Evolutionary conservation across 1,140 invertebrate genomes (phyloP), one percentile per base, ranked within the genome.

Genomic region (Teleogryllus occipitalis): DNA sequence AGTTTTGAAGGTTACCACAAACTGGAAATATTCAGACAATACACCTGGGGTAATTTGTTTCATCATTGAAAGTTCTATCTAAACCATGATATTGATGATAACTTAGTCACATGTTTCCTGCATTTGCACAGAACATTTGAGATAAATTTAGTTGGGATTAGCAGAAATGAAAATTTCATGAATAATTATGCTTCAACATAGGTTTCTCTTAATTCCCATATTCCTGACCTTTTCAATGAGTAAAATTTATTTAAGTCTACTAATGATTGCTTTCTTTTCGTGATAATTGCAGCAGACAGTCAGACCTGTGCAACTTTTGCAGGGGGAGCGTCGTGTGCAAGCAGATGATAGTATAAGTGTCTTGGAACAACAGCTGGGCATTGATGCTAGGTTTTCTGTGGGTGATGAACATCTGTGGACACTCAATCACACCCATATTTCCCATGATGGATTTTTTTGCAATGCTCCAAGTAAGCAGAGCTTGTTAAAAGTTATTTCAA

Each of bases 381-480:
- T 39, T 39, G 27, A 39, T 39, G 27, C 27, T 39, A 39, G 27
- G 27, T 39, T 39, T 39, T 65, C 22, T n/a, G 39, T 46, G 21
- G 75, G 22, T 0, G 21, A 47, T n/a, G 18, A 77, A 8, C 22
- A 18, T 65, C 10, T 14, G 10, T 65, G 54, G 54, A 86, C 87
- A 79, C 83, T 86, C 22, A 84, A 85, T 82, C 85, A 87, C 65
- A 86, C 88, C 79, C 88, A 89, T 84, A 82, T 88, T 75, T 87
- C 88, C 21, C 88, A 86, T n/a, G 89, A 90, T 81, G 88, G 87
- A 12, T 93, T 90, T 82, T 94, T 93, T 82, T 93, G 92, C 82
- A 90, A 90, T 81, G 85, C 88, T 73, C 92, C 91, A 80, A 88
- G 88, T 88, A 85, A 85, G 84, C 27, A n/a, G 27, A 76, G 10